phyloP scores from a whole-genome alignment of 2,888 invertebrate species.

The Thyatira batis region DNA sequence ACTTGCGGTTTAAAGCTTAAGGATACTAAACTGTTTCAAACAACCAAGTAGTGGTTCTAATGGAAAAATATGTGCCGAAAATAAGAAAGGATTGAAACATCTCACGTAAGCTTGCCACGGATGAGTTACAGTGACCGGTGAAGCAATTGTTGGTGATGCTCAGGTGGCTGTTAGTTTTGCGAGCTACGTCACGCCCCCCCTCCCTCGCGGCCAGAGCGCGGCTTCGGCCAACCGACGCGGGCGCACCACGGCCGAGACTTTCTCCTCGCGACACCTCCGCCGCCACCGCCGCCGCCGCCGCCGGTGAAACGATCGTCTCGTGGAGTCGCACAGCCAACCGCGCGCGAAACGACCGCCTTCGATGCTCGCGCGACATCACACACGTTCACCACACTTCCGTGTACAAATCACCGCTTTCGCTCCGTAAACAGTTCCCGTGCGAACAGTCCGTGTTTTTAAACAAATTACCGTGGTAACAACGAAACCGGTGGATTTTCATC shows the following conservation, averaged over 20 bases:
- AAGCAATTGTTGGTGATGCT: constrained; percentile 41
- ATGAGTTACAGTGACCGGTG: constrained; percentile 26
- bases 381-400: constrained; percentile 58
- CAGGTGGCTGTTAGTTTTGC: constrained; percentile 61
- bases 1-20: no score
- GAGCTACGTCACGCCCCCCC: constrained; percentile 70
- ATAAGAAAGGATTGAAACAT: constrained; percentile 11
- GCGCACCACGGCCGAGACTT: constrained; percentile 79
- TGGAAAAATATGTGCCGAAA: no score
- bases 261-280: constrained; percentile 79
- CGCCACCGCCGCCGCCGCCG: constrained; percentile 23
- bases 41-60: neutral
- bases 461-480: constrained; percentile 27
- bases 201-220: constrained; percentile 51
- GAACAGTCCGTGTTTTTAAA: constrained; percentile 58
- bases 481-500: constrained; percentile 37
- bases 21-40: no score
- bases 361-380: constrained; percentile 39
- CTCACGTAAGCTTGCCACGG: constrained; percentile 23
- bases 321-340: constrained; percentile 68
- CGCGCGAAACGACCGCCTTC: constrained; percentile 71
- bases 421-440: constrained; percentile 65
- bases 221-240: constrained; percentile 63
- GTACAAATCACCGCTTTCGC: constrained; percentile 68
- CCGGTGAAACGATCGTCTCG: constrained; percentile 61